Conservation (phyloP, 2,888 invertebrate genomes). For the Heliconius aoede region DNA sequence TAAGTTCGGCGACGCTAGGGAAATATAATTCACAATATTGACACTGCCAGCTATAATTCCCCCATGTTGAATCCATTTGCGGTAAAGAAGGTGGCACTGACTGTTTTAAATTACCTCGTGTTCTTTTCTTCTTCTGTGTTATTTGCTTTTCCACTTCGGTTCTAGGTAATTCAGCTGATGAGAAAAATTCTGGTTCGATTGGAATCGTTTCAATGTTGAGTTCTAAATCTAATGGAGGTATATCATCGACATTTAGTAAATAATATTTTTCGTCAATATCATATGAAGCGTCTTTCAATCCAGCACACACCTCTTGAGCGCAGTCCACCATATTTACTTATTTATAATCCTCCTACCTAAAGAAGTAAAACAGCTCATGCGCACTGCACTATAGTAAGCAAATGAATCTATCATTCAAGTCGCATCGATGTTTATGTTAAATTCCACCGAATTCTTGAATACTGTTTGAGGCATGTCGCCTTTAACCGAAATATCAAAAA, state of each 20-base stretch:
- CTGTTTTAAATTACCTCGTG: background rate
- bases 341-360: background rate
- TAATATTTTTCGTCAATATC: constrained; percentile 16
- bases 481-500: background rate
- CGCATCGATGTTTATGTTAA: background rate
- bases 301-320: background rate
- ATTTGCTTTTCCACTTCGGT: background rate
- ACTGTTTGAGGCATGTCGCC: background rate
- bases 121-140: background rate
- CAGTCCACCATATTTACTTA: background rate
- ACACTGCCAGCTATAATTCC: constrained; percentile 7
- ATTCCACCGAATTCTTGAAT: background rate
- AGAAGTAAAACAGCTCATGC: background rate
- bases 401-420: background rate
- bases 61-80: constrained; percentile 1
- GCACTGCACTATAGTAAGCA: background rate
- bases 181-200: background rate
- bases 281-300: background rate
- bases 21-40: constrained; percentile 16
- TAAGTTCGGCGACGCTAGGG: constrained; percentile 60
- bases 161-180: background rate
- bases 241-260: background rate
- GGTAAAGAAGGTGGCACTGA: background rate
- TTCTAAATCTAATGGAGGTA: background rate
- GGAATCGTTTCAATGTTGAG: background rate